Conservation (phyloP, 2,888 invertebrate species). For the Drosophila limbata region DNA sequence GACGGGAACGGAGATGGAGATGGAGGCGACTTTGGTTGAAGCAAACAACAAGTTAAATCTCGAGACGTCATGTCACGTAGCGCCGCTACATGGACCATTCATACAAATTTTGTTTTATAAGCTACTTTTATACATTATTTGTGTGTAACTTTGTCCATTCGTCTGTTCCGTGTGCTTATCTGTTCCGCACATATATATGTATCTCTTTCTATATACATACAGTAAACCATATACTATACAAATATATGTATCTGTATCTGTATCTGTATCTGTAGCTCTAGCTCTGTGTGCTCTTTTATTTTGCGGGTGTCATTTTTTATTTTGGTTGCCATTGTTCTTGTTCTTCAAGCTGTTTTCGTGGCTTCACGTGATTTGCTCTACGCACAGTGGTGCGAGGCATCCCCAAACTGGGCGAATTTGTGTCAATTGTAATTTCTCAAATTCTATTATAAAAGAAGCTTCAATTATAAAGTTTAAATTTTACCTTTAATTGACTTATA, state of each 20-base stretch:
- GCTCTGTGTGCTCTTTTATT: slow-evolving; percentile 21
- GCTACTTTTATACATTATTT: slow-evolving; percentile 77
- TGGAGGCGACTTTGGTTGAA: slow-evolving; percentile 38
- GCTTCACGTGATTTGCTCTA: slow-evolving; percentile 33
- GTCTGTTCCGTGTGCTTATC: slow-evolving; percentile 56
- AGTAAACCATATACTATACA: slow-evolving; percentile 15
- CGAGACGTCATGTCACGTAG: slow-evolving; percentile 75
- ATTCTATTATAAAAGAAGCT: too few species aligned
- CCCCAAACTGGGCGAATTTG: too few species aligned
- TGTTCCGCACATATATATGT: slow-evolving; percentile 30
- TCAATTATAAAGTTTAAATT: too few species aligned
- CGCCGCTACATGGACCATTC: slow-evolving; percentile 77
- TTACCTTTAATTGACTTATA: too few species aligned
- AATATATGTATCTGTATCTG: slow-evolving; percentile 16
- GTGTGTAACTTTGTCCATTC: slow-evolving; percentile 72
- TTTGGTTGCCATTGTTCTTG: slow-evolving; percentile 10
- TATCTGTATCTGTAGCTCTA: slow-evolving; percentile 11
- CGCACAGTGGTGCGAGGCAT: slow-evolving; percentile 30
- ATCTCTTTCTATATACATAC: slow-evolving; percentile 7
- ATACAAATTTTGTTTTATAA: slow-evolving; percentile 81
- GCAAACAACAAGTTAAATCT: slow-evolving; percentile 73
- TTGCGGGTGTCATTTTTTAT: slow-evolving; percentile 9
- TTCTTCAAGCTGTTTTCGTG: slow-evolving; percentile 10
- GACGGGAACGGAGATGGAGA: slow-evolving; percentile 18
- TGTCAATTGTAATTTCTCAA: too few species aligned